Base-by-base conservation (phyloP, 2,888 invertebrate genomes). In the Nudaria mundana region DNA sequence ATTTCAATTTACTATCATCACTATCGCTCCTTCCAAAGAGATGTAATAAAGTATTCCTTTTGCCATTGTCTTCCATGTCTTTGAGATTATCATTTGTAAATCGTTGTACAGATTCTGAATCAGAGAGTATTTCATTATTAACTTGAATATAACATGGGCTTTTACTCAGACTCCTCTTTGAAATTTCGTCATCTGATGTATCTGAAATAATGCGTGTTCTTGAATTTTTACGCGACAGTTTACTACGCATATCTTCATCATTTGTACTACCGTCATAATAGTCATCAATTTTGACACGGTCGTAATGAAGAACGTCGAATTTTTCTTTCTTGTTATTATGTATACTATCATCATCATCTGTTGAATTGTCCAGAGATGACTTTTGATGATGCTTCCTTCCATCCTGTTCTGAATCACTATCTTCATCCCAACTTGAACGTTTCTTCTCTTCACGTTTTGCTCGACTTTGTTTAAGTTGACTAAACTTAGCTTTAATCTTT, bases 391-490 rank as follows among this genome's bases (percentile, higher is more conserved):
- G n/a, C 64, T 80, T 89, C 58, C 76, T 82, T 44, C 72, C 71
- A 13, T 83, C 90, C 34, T 86, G 82, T 30, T 92, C 92, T 0
- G 92, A 93, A 68, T 93, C 96, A 28, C 95, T 94, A 66, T 96
- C 95, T 61, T 96, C 96, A 66, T 97, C 96, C 92, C 96, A 95
- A 43, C 96, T 96, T 3, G 96, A 96, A 42, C 96, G 91, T 74
- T 96, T 96, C 90, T 97, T 97, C 76, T 95, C 96, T 69, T 95
- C 95, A 6, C 95, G 91, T 69, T 96, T 95, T 1, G 96, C 96
- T 51, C 96, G 91, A 66, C 95, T 94, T 74, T 97, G 95, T 71
- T 97, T 97, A 44, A 97, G 73, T 66, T 95, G 95, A 56, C 94
- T 94, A 71, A 97, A 97, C 79, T 97, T 96, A 5, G 97, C 96